Evolutionary conservation across 2,797 vertebrate species (phyloP), one percentile per base, ranked within the genome.

Genomic region (Eleutherodactylus coqui): DNA sequence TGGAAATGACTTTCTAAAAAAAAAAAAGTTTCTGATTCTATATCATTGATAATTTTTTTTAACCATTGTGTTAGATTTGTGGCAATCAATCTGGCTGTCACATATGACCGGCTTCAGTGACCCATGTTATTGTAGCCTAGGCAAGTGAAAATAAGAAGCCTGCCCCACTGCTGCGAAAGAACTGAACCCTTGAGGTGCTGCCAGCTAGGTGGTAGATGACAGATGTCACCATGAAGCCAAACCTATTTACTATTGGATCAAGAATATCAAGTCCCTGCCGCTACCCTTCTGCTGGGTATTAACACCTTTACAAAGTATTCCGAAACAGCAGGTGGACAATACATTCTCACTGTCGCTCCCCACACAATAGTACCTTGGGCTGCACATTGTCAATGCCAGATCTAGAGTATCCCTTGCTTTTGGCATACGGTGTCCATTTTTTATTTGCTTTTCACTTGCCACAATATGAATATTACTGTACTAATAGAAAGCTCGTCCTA

Each of bases 61-160:
- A 24, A 70, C 36, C 36, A 70, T 41, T 41, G 19, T 70, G 9
- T 41, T 17, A 8, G 2, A 34, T 19, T 19, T 29, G 16, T 67
- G 16, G 9, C 34, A 41, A 4, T 19, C 21, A 70, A 70, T 27
- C 21, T 7, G 24, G 36, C 69, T 27, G 11, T 73, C 24, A 73
- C 24, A 43, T n/a, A 2, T 70, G 67, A 70, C 38, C 69, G 13
- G 69, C 19, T 43, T 41, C 67, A 70, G 17, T 73, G 41, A 43
- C 41, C 69, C 41, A 45, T 73, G 24, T 73, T 45, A 27, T 73
- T 1, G 13, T 24, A 72, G 69, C 36, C 69, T n/a, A 43, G 24
- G 36, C 36, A 72, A 43, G 38, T 27, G 69, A 73, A 73, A 73
- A 73, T 73, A 45, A 73, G 69, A 6, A 70, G 36, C 41, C 67